These are phyloP conservation scores for Cotesia chilonis DNA, from an alignment of 1,140 invertebrate species.

Conservation along the genomic window DNA sequence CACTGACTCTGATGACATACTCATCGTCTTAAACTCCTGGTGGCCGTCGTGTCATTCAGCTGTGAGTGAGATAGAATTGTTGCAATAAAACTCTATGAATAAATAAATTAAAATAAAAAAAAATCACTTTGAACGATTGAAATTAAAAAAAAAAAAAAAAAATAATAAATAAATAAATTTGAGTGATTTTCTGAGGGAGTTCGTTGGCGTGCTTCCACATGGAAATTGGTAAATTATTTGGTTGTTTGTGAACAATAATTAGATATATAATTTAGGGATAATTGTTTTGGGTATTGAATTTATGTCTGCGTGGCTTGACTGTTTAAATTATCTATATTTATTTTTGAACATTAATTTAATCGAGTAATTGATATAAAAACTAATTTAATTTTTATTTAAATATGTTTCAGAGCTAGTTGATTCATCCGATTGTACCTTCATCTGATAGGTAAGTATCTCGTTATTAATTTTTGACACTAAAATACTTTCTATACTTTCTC, in stretches of 20 bases:
- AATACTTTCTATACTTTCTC: slow-evolving; percentile 20
- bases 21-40: background rate
- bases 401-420: slow-evolving; percentile 38
- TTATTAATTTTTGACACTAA: background rate
- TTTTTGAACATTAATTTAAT: background rate
- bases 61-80: background rate
- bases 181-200: background rate
- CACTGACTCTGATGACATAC: background rate
- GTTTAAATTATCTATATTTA: background rate
- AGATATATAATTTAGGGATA: background rate
- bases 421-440: slow-evolving; percentile 37
- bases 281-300: background rate
- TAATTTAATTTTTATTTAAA: slow-evolving; percentile 23
- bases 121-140: no score
- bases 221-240: slow-evolving; percentile 20
- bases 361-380: no score
- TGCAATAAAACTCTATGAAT: no score
- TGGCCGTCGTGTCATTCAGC: background rate
- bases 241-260: slow-evolving; percentile 7
- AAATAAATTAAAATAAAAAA: no score
- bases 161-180: no score
- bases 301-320: no score
- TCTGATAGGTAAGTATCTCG: slow-evolving; percentile 37
- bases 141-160: no score
- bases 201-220: slow-evolving; percentile 5